These are phyloP conservation scores for Conchocele bisecta DNA, from an alignment of 2,888 invertebrate species.

Conservation along the genomic window DNA sequence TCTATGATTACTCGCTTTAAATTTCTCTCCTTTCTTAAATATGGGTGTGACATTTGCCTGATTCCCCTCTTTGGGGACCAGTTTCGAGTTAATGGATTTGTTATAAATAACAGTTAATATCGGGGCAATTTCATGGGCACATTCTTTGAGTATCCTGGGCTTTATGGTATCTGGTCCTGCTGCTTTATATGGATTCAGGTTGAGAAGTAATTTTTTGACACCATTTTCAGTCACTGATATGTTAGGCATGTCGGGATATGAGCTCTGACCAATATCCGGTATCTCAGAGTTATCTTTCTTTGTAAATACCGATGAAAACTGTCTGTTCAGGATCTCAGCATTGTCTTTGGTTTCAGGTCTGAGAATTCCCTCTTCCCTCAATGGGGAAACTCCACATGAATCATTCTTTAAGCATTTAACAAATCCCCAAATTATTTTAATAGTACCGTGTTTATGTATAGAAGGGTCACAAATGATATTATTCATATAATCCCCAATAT, in stretches of 20 bases:
- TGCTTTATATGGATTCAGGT: constrained; percentile 21
- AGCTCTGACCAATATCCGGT: neutral
- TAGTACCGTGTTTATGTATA: no score
- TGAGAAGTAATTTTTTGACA: constrained; percentile 1
- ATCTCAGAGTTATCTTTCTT: neutral
- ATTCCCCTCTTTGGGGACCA: neutral
- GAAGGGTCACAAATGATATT: no score
- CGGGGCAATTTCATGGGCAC: constrained; percentile 12
- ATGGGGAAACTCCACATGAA: neutral
- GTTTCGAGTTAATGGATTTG: neutral
- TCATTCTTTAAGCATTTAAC: no score
- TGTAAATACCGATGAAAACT: constrained; percentile 6
- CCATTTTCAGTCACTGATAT: neutral
- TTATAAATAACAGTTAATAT: constrained; percentile 8
- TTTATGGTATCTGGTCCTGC: constrained; percentile 12
- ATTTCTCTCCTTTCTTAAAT: constrained; percentile 19
- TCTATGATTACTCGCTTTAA: no score
- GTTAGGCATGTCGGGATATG: neutral
- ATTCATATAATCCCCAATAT: no score
- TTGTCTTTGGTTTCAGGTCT: neutral
- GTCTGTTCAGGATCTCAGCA: neutral
- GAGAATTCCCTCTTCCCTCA: neutral
- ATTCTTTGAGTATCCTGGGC: constrained; percentile 11
- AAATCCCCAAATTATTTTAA: no score
- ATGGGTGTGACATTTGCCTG: constrained; percentile 2